Evolutionary conservation across 2,113 vertebrate species (phyloP).

Genomic region (Amia ocellicauda): DNA sequence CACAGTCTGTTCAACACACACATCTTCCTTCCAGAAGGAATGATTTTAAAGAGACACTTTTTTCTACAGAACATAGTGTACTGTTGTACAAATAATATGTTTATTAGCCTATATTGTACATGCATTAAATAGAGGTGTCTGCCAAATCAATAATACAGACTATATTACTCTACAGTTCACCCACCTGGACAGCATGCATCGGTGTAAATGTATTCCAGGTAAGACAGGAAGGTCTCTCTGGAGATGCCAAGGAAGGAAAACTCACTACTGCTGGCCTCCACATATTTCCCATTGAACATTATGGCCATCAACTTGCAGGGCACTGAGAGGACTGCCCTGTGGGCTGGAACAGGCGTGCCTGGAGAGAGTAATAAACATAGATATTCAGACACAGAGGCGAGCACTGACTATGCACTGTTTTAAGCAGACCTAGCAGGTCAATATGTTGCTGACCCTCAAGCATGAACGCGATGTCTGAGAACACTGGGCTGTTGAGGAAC

Average conservation of each 20-base stretch:
- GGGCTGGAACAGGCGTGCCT: constrained; percentile 86
- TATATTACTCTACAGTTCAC: too few relatives aligned
- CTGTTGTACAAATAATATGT: too few relatives aligned
- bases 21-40: too few relatives aligned
- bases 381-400: constrained; percentile 2
- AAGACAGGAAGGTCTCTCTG: constrained; percentile 93
- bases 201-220: constrained; percentile 94
- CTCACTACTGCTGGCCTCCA: constrained; percentile 83
- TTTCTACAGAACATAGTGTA: too few relatives aligned
- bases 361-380: constrained; percentile 22
- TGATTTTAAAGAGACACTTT: too few relatives aligned
- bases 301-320: constrained; percentile 96
- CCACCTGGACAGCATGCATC: constrained; percentile 93
- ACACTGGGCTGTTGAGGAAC: constrained; percentile 88
- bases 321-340: constrained; percentile 87
- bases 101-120: too few relatives aligned
- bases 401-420: too few relatives aligned
- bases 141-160: too few relatives aligned
- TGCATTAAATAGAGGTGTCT: too few relatives aligned
- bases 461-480: constrained; percentile 95
- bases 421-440: too few relatives aligned
- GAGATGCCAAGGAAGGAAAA: constrained; percentile 91
- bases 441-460: constrained; percentile 74
- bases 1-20: too few relatives aligned
- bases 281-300: constrained; percentile 95